Evolutionary conservation across 2,888 invertebrate genomes (phyloP).

Genomic region (Masnerella sp.): DNA sequence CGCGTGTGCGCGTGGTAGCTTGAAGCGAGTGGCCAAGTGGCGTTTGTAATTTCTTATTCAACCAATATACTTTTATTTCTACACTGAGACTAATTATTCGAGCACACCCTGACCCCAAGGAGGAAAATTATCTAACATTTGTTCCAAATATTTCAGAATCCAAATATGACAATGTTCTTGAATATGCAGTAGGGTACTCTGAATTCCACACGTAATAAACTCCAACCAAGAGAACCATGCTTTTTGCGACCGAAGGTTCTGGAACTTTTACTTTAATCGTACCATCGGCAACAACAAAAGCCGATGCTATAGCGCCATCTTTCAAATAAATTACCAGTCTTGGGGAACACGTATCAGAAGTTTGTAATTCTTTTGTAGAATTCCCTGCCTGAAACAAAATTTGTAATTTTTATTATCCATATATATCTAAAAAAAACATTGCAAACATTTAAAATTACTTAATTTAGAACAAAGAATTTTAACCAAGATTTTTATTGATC

Average conservation of each 20-base stretch:
- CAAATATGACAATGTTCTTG: not conserved
- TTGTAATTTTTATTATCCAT: not conserved
- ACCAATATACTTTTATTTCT: no score
- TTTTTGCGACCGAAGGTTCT: not conserved
- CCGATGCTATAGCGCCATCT: not conserved
- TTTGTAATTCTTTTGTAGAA: not conserved
- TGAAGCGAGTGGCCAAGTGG: no score
- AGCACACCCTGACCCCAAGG: no score
- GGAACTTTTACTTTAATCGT: not conserved
- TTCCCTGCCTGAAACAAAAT: not conserved
- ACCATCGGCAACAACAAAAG: not conserved
- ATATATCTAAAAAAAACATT: not conserved
- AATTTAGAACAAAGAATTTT: no score
- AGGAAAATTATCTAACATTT: not conserved
- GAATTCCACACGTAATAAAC: not conserved
- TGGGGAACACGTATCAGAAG: not conserved
- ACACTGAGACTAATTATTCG: no score
- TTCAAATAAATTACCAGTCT: not conserved
- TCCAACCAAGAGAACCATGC: not conserved
- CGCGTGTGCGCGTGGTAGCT: no score
- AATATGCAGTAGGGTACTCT: not conserved
- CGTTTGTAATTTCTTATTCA: no score
- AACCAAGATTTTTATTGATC: no score
- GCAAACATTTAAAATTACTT: no score
- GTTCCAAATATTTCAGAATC: not conserved